phyloP scores from a whole-genome alignment of 2,797 vertebrate genomes.

The Cryptoprocta ferox region DNA sequence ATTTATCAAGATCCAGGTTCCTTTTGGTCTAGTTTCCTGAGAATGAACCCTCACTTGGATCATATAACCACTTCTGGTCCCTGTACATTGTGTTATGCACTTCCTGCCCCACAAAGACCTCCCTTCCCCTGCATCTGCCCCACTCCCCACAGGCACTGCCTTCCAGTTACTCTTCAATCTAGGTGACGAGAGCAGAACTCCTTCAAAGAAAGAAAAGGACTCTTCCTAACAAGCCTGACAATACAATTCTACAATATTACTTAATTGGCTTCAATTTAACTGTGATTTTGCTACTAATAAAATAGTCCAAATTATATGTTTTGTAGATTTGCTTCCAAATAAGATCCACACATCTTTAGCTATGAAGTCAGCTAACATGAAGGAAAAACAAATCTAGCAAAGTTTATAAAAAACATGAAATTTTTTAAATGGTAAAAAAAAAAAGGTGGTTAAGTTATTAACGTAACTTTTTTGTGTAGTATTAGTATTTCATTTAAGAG shows the following conservation, averaged over 20 bases:
- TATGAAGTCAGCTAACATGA: neutral
- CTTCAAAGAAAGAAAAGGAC: neutral
- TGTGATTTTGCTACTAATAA: neutral
- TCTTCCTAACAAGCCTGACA: neutral
- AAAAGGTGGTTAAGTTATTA: slow-evolving; percentile 15
- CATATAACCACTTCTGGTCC: neutral
- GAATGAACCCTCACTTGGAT: neutral
- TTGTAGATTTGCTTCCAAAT: neutral
- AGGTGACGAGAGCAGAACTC: neutral
- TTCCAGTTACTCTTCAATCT: neutral
- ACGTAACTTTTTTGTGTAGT: neutral
- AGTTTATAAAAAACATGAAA: neutral
- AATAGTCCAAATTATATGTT: neutral
- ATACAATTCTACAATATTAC: neutral
- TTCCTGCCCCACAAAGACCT: neutral
- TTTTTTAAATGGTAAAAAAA: neutral
- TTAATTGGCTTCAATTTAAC: neutral
- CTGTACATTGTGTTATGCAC: neutral
- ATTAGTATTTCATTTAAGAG: slow-evolving; percentile 52
- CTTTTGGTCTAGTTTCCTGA: neutral
- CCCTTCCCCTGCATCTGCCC: neutral
- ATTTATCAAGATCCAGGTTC: neutral
- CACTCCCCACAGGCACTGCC: too few relatives aligned
- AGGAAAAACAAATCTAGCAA: neutral
- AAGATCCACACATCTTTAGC: neutral